Base-by-base conservation (phyloP, 1,140 invertebrate genomes). In the Drosophila baimaii region DNA sequence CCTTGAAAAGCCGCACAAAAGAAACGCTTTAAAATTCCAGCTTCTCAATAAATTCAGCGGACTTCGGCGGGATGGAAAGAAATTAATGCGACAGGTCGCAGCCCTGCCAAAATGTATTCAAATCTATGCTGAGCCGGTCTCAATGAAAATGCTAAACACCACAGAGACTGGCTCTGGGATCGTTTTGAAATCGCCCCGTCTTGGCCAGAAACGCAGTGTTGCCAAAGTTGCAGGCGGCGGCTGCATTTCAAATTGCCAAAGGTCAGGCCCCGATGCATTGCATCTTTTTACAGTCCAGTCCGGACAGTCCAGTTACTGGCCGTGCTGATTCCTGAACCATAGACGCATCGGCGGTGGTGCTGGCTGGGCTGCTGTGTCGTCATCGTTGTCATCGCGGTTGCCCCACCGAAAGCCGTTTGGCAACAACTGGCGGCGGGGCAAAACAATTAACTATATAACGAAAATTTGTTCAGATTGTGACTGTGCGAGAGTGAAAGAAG, bases 401-500 rank as follows among this genome's bases (percentile, higher is more conserved):
- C 82, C 65, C 80, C 82, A 86, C 73, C 73, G 59, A 77, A 86
- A 89, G 80, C 41, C 69, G 83, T 89, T 89, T 89, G 80, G 77
- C 76, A 88, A 88, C 83, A 69, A 77, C 68, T 88, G 70, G 57
- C 54, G 49, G 56, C 41, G 55, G 46, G 39, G 39, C 25, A 55
- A 68, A 79, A 82, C 80, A 89, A 88, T 88, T 89, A 89, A 73
- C 83, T 77, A 77, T 89, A 84, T 63, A 83, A 86, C 82, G 76
- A 86, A 86, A 88, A 83, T 88, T 88, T 82, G 55, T 86, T 61
- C 76, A 88, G 77, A 83, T 88, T 89, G 83, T 70, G 76, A 86
- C 41, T 61, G 29, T 56, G 54, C 27, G 63, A 56, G 77, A 83
- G 84, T 89, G 84, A 88, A 88, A 89, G 77, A 90, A 89, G 79